These are phyloP conservation scores for Porites cylindrica DNA, from an alignment of 92 coral and sea anemone species.

Conservation along the genomic window DNA sequence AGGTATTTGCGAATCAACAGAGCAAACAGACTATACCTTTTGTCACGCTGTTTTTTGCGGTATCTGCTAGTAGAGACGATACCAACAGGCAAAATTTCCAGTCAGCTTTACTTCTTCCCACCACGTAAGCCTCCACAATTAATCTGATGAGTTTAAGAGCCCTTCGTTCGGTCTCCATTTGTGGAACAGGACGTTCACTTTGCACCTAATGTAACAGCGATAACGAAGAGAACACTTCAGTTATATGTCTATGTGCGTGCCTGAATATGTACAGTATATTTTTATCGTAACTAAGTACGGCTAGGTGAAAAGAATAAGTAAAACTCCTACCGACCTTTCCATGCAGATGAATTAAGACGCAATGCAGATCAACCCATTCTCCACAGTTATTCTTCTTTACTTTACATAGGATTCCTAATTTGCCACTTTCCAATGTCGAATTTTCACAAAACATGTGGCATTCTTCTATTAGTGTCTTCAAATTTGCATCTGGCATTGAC, in stretches of 20 bases:
- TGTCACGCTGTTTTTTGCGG: slow-evolving; percentile 16
- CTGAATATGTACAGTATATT: too few species aligned
- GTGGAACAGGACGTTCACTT: slow-evolving; percentile 27
- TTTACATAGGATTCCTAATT: not conserved
- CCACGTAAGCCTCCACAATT: slow-evolving; percentile 1
- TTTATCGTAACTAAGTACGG: too few species aligned
- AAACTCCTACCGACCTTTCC: slow-evolving; percentile 7
- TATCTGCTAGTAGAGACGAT: slow-evolving; percentile 11
- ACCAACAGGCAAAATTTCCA: slow-evolving; percentile 13
- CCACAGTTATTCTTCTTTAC: not conserved
- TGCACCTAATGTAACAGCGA: slow-evolving; percentile 1
- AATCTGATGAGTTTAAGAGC: slow-evolving; percentile 14
- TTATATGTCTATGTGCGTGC: too few species aligned
- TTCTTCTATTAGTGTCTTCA: not conserved
- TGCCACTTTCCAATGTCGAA: not conserved
- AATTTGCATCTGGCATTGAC: not conserved
- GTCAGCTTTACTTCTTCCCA: slow-evolving; percentile 5
- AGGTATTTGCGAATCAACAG: not conserved
- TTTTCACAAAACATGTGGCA: not conserved
- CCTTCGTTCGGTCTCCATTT: slow-evolving; percentile 23
- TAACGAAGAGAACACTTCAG: too few species aligned
- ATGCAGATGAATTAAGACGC: slow-evolving; percentile 2
- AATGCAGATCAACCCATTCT: slow-evolving; percentile 27
- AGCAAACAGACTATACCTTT: not conserved
- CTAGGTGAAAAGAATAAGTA: too few species aligned